Conservation (phyloP, 1,140 invertebrate genomes). For the Thalassaphorura encarpata region DNA sequence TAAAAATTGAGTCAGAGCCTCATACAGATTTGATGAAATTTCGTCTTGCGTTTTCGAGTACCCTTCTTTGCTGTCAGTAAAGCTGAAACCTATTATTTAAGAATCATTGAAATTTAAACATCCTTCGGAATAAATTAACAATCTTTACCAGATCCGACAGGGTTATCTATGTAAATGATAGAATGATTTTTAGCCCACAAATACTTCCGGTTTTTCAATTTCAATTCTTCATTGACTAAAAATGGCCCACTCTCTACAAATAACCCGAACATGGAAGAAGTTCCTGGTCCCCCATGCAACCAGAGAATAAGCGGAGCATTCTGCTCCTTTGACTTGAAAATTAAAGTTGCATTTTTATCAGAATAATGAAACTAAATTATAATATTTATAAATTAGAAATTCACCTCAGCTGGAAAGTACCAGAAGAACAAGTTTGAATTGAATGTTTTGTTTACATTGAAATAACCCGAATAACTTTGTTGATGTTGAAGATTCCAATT, state of each 20-base stretch:
- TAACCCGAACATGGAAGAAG: slow-evolving; percentile 43
- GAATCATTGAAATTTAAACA: neutral
- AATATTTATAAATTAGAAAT: neutral
- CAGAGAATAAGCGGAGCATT: slow-evolving; percentile 41
- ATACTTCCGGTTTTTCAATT: slow-evolving; percentile 34
- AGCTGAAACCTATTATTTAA: slow-evolving; percentile 34
- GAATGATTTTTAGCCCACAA: slow-evolving; percentile 42
- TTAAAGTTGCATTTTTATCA: neutral
- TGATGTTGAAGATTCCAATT: neutral
- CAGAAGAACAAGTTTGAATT: slow-evolving; percentile 44
- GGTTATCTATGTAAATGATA: slow-evolving; percentile 46
- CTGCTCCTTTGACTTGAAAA: slow-evolving; percentile 25
- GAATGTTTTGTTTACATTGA: slow-evolving; percentile 41
- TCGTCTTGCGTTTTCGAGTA: slow-evolving; percentile 39
- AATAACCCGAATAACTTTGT: slow-evolving; percentile 38
- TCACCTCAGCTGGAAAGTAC: slow-evolving; percentile 40
- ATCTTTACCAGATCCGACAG: slow-evolving; percentile 38
- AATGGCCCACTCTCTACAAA: slow-evolving; percentile 45
- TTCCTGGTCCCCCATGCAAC: slow-evolving; percentile 47
- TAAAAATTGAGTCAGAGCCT: slow-evolving; percentile 40
- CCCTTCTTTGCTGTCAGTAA: slow-evolving; percentile 33
- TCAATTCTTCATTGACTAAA: slow-evolving; percentile 34
- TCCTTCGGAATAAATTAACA: neutral
- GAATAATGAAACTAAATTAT: neutral
- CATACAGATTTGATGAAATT: slow-evolving; percentile 41